Evolutionary conservation across 2,888 invertebrate species (phyloP).

Genomic region (Conchocele bisecta): DNA sequence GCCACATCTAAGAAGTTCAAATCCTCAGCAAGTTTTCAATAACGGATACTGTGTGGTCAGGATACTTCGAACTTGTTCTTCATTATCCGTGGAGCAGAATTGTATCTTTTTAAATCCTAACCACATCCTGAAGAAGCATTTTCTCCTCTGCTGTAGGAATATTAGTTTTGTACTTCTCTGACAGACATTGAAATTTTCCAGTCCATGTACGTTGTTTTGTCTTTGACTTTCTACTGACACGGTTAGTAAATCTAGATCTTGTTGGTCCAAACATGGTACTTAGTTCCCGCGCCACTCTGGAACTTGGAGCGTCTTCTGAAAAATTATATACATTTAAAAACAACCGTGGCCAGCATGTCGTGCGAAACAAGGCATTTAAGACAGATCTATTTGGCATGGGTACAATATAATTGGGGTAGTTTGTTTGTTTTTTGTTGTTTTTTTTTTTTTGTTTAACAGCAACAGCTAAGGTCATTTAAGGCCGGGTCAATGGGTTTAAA

Average conservation of each 20-base stretch:
- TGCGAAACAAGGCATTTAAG: too few species aligned
- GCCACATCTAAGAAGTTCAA: slow-evolving; percentile 2
- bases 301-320: too few species aligned
- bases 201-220: slow-evolving; percentile 11
- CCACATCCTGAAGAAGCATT: neutral
- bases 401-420: too few species aligned
- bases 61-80: slow-evolving; percentile 2
- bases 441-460: too few species aligned
- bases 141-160: slow-evolving; percentile 4
- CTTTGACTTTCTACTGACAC: neutral
- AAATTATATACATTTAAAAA: too few species aligned
- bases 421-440: too few species aligned
- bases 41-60: slow-evolving; percentile 3
- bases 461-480: too few species aligned
- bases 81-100: slow-evolving; percentile 1
- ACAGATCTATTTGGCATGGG: too few species aligned
- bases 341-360: too few species aligned
- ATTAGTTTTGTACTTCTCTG: slow-evolving; percentile 5
- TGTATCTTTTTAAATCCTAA: slow-evolving; percentile 11
- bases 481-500: too few species aligned
- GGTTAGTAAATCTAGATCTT: slow-evolving; percentile 15
- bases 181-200: slow-evolving; percentile 9
- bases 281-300: slow-evolving; percentile 17
- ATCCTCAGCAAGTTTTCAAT: slow-evolving; percentile 12
- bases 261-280: slow-evolving; percentile 21